Evolutionary conservation across 2,113 vertebrate species (phyloP), one percentile per base, ranked within the genome.

Genomic region (Oncorhynchus mykiss): DNA sequence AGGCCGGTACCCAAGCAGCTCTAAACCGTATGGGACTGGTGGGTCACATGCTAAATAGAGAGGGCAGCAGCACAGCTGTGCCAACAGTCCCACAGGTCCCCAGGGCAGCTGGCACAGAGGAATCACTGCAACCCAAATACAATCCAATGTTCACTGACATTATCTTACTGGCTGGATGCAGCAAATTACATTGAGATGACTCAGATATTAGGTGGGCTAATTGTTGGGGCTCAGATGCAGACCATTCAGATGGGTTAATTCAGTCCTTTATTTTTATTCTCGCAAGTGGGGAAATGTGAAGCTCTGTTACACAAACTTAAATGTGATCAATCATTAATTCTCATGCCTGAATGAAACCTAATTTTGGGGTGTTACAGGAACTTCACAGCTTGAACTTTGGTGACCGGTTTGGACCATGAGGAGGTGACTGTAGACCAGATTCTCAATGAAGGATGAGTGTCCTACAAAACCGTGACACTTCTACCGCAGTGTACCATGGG

Each of bases 31-130:
- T 80, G 45, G 79, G 78, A 78, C 73, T 39, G 69, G 51, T 62
- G 45, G 82, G 80, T 88, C 80, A 87, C 82, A 70, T 69, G 76
- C 81, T 86, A 87, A 87, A 74, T 75, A 85, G 82, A 77, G 75
- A 85, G 82, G 85, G 77, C 79, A 75, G 75, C 78, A 80, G 71
- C 66, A 24, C 78, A 22, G 31, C 76, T 74, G 76, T 71, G 75
- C 70, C 20, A 7, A 67, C 77, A 64, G 72, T 80, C 86, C 85
- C 84, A 60, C 54, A 39, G 81, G 81, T 72, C 70, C 76, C 13
- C 11, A 51, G 59, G 54, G 70, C 67, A 81, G 74, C 85, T 88
- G 80, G 80, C 71, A 80, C 78, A 54, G 25, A 22, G 9, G 13
- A 69, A 73, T 79, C 7, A 2, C 27, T 27, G 22, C 71, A 65